phyloP scores from a whole-genome alignment of 2,797 vertebrate species.

The Periparus ater region DNA sequence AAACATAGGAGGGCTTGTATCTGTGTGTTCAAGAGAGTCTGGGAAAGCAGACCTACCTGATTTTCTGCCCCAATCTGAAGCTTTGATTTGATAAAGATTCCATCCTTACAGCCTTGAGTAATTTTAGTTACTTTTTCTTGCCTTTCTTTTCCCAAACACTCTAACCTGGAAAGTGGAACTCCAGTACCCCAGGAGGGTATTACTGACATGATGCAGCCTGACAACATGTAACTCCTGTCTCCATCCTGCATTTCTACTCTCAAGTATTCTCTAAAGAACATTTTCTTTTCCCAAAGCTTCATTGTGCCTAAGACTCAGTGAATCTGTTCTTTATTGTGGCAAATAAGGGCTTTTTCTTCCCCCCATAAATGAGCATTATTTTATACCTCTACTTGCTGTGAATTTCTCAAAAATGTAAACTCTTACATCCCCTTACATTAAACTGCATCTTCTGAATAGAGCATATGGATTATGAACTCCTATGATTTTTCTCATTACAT shows the following conservation, averaged over 20 bases:
- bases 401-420: neutral
- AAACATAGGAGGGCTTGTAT: neutral
- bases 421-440: neutral
- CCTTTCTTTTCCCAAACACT: neutral
- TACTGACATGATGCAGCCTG: conserved; percentile 36
- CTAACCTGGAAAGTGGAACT: conserved; percentile 47
- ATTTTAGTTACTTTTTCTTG: conserved; percentile 5
- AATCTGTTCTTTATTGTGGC: neutral
- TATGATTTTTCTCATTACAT: neutral
- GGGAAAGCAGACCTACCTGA: neutral
- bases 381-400: neutral
- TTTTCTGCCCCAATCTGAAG: neutral
- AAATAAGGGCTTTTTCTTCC: neutral
- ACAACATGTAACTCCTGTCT: conserved; percentile 21
- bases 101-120: neutral
- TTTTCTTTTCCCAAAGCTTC: neutral
- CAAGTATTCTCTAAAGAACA: neutral
- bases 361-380: neutral
- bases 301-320: neutral
- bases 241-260: neutral
- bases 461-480: neutral
- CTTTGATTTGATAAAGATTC: conserved; percentile 5
- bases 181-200: conserved; percentile 37
- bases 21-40: neutral
- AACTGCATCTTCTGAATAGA: neutral